These are phyloP conservation scores for Epinotia demarniana DNA, from an alignment of 2,888 invertebrate species.

Conservation along the genomic window DNA sequence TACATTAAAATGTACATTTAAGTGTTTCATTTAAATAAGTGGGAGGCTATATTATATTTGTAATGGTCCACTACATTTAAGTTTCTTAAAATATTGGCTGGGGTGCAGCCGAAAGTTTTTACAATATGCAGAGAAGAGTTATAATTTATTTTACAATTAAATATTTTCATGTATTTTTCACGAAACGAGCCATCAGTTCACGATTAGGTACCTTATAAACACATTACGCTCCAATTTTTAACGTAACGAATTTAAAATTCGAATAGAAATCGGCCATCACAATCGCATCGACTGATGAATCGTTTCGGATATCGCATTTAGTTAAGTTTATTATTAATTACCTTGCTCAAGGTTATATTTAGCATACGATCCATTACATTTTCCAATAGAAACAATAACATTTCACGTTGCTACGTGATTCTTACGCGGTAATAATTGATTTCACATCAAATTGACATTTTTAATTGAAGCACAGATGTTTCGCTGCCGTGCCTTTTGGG, in stretches of 20 bases:
- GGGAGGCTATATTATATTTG: slow-evolving; percentile 42
- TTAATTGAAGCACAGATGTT: slow-evolving; percentile 68
- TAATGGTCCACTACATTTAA: slow-evolving; percentile 60
- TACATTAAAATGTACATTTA: too few species aligned
- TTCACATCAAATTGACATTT: slow-evolving; percentile 71
- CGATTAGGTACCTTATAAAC: background rate
- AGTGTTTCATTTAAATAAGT: slow-evolving; percentile 19
- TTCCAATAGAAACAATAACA: slow-evolving; percentile 30
- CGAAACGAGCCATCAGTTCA: slow-evolving; percentile 10
- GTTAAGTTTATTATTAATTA: background rate
- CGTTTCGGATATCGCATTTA: slow-evolving; percentile 2
- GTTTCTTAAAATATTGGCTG: slow-evolving; percentile 41
- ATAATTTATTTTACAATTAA: slow-evolving; percentile 21
- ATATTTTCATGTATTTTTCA: background rate
- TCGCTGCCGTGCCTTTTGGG: slow-evolving; percentile 18
- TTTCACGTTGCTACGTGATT: slow-evolving; percentile 19
- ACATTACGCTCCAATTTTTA: background rate
- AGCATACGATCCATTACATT: slow-evolving; percentile 18
- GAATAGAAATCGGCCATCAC: background rate
- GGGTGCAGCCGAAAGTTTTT: slow-evolving; percentile 26
- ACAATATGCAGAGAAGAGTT: slow-evolving; percentile 18
- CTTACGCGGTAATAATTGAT: slow-evolving; percentile 52
- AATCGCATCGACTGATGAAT: background rate
- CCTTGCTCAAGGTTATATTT: background rate
- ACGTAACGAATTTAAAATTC: background rate